Base-by-base conservation (phyloP, 2,888 invertebrate species). In the Acrobasis repandana region DNA sequence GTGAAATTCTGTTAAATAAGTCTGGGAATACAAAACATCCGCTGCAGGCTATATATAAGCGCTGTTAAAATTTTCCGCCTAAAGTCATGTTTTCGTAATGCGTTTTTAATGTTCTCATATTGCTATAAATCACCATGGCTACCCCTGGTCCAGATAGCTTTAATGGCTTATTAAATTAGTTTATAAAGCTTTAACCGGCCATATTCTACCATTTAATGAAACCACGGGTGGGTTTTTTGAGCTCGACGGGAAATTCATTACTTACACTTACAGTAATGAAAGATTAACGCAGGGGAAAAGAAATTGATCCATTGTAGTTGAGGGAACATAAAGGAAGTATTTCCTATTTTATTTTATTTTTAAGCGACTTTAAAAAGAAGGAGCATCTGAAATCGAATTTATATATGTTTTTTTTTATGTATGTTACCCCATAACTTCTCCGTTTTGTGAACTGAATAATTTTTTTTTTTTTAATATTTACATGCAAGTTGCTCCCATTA, bases 91-190 rank as follows among this genome's bases (percentile, higher is more conserved):
- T 91, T 90, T 88, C 85, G 85, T 91, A 91, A 91, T 91, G 91
- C 88, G 91, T 90, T 92, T 91, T 92, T 92, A 91, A 92, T 92
- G 91, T 90, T 91, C 90, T 89, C 89, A 88, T 90, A 88, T 91
- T 90, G 84, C 88, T 86, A 92, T 91, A 90, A 90, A 90, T 91
- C 91, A 90, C 81, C 77, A 86, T 84, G 83, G 85, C 81, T 82
- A 85, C 85, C 85, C 84, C 86, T 88, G 90, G 86, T 86, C 87
- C 90, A 89, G 91, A 91, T 88, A 89, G 90, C 88, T 88, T 85
- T 90, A 91, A 92, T 89, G 91, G 87, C 77, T 90, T 91, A 90
- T 88, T 91, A 89, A 90, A 90, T 90, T 83, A 83, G 83, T 84
- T 85, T 84, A 63, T 75, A 74, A 80, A 79, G 79, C 76, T 77